Percentiles rank a stretch among this genome's conserved stretches.
These are phyloP conservation scores for Salminus brasiliensis DNA, from an alignment of 2,113 vertebrate species.

Conservation along the genomic window DNA sequence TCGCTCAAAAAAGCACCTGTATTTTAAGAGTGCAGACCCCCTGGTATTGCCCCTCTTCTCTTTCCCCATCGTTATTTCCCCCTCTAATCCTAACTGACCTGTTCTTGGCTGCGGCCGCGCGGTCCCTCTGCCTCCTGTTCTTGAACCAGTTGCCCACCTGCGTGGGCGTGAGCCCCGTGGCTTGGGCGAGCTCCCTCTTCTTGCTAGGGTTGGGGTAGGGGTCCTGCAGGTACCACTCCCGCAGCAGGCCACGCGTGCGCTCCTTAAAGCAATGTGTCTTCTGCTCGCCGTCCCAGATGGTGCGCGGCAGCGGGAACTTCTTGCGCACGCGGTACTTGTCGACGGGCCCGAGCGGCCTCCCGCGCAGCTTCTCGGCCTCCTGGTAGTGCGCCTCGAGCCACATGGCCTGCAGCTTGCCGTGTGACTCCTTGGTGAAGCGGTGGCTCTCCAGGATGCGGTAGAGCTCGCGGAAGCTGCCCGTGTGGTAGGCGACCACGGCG, in stretches of 20 bases:
- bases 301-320: slow-evolving; percentile 97
- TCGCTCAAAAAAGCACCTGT: too few relatives aligned
- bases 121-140: slow-evolving; percentile 95
- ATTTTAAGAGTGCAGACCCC: too few relatives aligned
- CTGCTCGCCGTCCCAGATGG: slow-evolving; percentile 99
- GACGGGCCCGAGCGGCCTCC: slow-evolving; percentile 93
- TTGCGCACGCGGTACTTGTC: slow-evolving; percentile 98
- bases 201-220: slow-evolving; percentile 98
- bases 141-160: slow-evolving; percentile 99
- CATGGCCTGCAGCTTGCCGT: slow-evolving; percentile 97
- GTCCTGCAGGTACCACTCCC: slow-evolving; percentile 99
- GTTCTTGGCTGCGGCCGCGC: slow-evolving; percentile 97
- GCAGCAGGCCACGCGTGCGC: slow-evolving; percentile 93
- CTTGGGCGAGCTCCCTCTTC: slow-evolving; percentile 97
- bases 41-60: too few relatives aligned
- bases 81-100: slow-evolving; percentile 79
- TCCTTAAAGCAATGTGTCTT: slow-evolving; percentile 99
- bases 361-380: slow-evolving; percentile 96
- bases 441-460: slow-evolving; percentile 98
- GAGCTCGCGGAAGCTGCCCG: slow-evolving; percentile 94
- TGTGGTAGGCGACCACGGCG: slow-evolving; percentile 96
- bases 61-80: background rate
- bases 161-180: slow-evolving; percentile 96
- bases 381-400: slow-evolving; percentile 99
- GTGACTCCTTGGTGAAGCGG: slow-evolving; percentile 97